Conservation (phyloP, 2,113 vertebrate species). For the Copsychus sechellarum region DNA sequence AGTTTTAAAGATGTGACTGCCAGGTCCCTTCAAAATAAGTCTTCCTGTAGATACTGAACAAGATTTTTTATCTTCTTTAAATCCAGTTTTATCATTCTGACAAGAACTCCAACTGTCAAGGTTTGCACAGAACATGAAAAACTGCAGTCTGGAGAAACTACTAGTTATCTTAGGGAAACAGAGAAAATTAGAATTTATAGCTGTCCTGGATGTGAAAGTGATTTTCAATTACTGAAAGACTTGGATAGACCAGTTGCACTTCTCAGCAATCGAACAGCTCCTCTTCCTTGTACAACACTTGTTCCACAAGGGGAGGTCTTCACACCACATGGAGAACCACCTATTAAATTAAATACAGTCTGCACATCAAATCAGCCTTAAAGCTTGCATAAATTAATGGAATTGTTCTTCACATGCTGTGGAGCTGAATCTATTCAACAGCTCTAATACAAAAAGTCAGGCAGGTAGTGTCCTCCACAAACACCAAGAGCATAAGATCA, state of each 20-base stretch:
- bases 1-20: neutral
- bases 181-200: constrained; percentile 16
- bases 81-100: neutral
- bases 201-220: neutral
- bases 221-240: constrained; percentile 1
- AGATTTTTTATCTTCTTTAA: neutral
- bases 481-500: neutral
- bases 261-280: constrained; percentile 63
- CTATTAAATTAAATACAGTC: constrained; percentile 48
- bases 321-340: constrained; percentile 54
- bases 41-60: neutral
- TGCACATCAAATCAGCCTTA: constrained; percentile 1
- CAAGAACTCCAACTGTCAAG: neutral
- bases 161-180: neutral
- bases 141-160: neutral
- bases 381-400: neutral
- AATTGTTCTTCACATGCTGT: neutral
- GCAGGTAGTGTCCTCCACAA: neutral
- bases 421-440: neutral
- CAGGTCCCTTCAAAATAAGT: constrained; percentile 32
- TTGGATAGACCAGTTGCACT: neutral
- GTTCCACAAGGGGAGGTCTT: constrained; percentile 15
- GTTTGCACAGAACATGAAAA: constrained; percentile 4
- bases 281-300: constrained; percentile 64
- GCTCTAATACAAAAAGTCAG: neutral